phyloP scores from a whole-genome alignment of 2,113 vertebrate genomes.

The Bombycilla garrulus region DNA sequence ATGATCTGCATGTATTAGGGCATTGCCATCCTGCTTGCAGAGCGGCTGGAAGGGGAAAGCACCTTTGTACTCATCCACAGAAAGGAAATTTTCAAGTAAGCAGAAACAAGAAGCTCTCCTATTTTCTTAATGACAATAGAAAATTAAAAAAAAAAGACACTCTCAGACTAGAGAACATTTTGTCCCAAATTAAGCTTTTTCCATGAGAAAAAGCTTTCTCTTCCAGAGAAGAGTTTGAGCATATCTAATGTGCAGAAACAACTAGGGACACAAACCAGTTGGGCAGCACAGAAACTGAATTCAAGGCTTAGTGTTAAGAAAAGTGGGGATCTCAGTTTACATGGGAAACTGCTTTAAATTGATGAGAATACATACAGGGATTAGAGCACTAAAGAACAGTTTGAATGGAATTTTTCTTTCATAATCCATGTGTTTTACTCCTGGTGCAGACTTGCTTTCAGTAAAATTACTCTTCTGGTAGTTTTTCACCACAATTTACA shows the following conservation, averaged over 20 bases:
- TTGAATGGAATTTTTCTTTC: neutral
- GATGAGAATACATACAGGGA: neutral
- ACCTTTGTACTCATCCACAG: rapidly evolving
- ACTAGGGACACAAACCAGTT: neutral
- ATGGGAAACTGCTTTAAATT: neutral
- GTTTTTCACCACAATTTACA: neutral
- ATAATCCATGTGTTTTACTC: neutral
- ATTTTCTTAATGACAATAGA: neutral
- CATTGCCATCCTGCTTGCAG: neutral
- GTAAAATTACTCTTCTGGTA: neutral
- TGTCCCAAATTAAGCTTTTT: neutral
- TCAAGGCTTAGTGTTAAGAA: neutral
- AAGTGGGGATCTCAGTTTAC: neutral
- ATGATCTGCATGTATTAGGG: neutral
- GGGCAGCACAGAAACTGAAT: neutral
- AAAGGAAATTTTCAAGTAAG: neutral
- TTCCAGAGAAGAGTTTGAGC: neutral
- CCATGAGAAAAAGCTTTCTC: too few species aligned
- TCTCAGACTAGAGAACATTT: neutral
- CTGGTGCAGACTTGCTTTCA: neutral
- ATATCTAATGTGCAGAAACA: neutral
- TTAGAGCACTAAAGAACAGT: neutral
- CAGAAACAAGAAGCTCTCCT: neutral
- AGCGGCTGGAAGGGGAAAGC: neutral
- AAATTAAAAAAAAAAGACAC: neutral